Conservation (phyloP, 1,140 invertebrate genomes). For the Tetraneura akinire region DNA sequence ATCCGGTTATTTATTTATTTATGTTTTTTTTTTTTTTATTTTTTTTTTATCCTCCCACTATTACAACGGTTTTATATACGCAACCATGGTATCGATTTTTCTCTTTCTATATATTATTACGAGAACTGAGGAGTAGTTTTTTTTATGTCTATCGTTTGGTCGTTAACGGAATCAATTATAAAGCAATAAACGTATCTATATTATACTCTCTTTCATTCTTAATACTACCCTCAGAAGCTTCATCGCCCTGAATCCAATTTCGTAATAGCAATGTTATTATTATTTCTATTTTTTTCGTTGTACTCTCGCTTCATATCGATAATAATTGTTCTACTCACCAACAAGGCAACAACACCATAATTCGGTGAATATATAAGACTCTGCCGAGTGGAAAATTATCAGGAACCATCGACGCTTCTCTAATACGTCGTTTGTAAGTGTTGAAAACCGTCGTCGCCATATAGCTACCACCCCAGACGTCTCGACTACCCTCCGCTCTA, state of each 20-base stretch:
- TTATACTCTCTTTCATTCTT: not conserved
- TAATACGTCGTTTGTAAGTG: constrained; percentile 29
- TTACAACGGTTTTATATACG: not conserved
- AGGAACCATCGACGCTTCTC: constrained; percentile 22
- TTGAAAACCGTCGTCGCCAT: constrained; percentile 16
- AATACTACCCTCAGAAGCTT: not conserved
- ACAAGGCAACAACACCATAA: not conserved
- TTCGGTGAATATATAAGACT: not conserved
- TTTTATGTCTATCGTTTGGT: not conserved
- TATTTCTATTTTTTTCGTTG: constrained; percentile 1
- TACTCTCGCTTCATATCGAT: not conserved
- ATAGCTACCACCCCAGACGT: constrained; percentile 10
- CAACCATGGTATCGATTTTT: constrained; percentile 26
- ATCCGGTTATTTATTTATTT: constrained; percentile 45
- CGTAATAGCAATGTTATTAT: not conserved
- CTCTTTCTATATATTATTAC: not conserved
- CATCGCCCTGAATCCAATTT: not conserved
- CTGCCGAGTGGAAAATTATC: constrained; percentile 24
- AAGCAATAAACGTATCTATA: constrained; percentile 17
- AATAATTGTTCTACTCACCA: not conserved
- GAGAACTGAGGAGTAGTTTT: constrained; percentile 6
- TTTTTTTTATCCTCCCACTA: constrained; percentile 16
- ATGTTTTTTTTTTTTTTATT: not conserved
- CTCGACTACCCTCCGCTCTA: not conserved
- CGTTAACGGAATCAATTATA: constrained; percentile 42